Conservation (phyloP, 2,113 vertebrate species). For the Corythaixoides concolor region DNA sequence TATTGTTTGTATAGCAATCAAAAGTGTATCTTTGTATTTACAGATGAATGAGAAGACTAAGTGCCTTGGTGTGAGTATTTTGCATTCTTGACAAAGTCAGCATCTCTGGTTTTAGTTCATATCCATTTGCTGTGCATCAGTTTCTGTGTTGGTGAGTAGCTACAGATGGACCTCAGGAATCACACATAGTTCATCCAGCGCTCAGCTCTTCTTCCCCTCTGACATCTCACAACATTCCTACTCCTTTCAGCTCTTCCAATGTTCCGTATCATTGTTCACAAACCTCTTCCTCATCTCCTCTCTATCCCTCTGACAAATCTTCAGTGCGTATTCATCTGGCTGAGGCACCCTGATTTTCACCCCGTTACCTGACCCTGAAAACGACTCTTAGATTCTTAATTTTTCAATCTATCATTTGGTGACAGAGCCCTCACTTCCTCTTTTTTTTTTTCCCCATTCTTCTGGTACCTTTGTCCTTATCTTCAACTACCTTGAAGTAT, state of each 20-base stretch:
- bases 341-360: not conserved
- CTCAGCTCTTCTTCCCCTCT: not conserved
- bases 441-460: not conserved
- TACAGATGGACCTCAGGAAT: not conserved
- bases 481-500: not conserved
- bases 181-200: fast-evolving
- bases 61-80: not conserved
- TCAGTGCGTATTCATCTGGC: not conserved
- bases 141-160: not conserved
- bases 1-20: not conserved
- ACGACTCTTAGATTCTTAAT: not conserved
- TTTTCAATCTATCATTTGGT: not conserved
- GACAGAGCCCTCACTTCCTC: not conserved
- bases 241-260: not conserved
- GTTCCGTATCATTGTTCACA: not conserved
- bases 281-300: not conserved
- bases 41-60: not conserved
- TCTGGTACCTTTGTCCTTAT: not conserved
- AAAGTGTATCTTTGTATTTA: not conserved
- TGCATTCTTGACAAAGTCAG: not conserved
- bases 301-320: not conserved
- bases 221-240: not conserved
- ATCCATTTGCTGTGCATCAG: not conserved
- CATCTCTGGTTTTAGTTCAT: not conserved
- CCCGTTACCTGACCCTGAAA: not conserved